Conservation (phyloP, 2,797 vertebrate genomes). For the Alectoris magna region DNA sequence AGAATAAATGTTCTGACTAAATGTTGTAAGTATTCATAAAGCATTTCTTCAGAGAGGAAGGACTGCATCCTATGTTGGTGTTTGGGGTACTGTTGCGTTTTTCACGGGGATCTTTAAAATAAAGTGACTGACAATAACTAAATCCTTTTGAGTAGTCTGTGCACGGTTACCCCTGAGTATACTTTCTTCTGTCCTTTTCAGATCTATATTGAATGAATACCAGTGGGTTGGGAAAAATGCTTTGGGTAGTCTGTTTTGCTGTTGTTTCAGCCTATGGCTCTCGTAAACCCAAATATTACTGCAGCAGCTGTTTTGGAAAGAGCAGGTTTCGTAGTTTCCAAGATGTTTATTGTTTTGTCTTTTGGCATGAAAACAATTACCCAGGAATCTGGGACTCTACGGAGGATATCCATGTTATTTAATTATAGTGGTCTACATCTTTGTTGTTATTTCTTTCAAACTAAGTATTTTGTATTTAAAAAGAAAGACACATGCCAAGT, state of each 20-base stretch:
- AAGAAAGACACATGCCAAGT: background rate
- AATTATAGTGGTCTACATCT: slow-evolving; percentile 16
- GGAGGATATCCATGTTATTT: background rate
- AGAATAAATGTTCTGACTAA: background rate
- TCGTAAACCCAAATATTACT: background rate
- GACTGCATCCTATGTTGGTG: background rate
- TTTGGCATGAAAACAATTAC: background rate
- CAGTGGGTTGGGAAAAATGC: background rate
- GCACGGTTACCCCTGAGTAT: background rate
- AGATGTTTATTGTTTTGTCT: background rate
- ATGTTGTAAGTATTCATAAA: background rate
- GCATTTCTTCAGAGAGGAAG: background rate
- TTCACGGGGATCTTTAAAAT: background rate
- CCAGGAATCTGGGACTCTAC: background rate
- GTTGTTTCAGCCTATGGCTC: background rate
- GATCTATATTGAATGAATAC: background rate
- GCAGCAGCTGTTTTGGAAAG: background rate
- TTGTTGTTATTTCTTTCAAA: too few species aligned
- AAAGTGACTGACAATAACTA: background rate
- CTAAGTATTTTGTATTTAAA: too few species aligned
- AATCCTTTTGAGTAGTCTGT: background rate
- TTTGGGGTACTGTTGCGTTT: background rate
- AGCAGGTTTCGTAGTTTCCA: background rate
- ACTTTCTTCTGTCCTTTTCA: background rate
- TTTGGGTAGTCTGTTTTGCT: background rate